These are phyloP conservation scores for Eledona agricola DNA, from an alignment of 2,888 invertebrate species.

Conservation along the genomic window DNA sequence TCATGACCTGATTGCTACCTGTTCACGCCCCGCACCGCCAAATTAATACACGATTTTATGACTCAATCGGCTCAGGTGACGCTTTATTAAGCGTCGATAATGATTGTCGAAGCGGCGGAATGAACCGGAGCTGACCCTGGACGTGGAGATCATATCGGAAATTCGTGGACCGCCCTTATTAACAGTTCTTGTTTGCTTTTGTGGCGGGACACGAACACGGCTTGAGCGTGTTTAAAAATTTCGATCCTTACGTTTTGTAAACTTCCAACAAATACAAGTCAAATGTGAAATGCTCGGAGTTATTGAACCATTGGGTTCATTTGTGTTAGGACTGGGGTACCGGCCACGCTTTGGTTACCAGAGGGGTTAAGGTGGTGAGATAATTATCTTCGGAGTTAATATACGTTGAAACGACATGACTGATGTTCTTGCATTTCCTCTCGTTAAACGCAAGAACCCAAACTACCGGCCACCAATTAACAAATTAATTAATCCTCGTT, in stretches of 20 bases:
- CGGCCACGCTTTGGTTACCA: conserved; percentile 16
- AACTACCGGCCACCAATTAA: conserved; percentile 33
- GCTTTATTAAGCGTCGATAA: conserved; percentile 26
- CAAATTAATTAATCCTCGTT: conserved; percentile 32
- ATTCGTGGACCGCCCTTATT: no score
- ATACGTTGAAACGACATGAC: conserved; percentile 42
- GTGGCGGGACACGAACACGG: no score
- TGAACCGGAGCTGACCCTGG: no score
- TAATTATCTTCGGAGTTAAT: conserved; percentile 42
- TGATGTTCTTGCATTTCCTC: conserved; percentile 34
- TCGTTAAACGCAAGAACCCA: conserved; percentile 31
- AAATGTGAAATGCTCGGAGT: no score
- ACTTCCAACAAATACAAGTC: no score
- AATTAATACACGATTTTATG: conserved; percentile 58
- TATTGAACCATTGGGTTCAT: conserved; percentile 26
- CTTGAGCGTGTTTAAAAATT: no score
- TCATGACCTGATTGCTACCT: conserved; percentile 62
- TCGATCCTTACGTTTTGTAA: no score
- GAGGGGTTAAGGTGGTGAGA: conserved; percentile 29
- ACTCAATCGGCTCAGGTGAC: conserved; percentile 42
- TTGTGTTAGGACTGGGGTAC: conserved; percentile 25
- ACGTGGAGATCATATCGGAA: no score
- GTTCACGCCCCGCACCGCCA: conserved; percentile 58
- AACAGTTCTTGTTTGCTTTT: no score
- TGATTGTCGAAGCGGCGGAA: no score